Evolutionary conservation across 30 jellyfish, hydroid and myxozoan genomes (phyloP).

Genomic region (Catostylus mosaicus): DNA sequence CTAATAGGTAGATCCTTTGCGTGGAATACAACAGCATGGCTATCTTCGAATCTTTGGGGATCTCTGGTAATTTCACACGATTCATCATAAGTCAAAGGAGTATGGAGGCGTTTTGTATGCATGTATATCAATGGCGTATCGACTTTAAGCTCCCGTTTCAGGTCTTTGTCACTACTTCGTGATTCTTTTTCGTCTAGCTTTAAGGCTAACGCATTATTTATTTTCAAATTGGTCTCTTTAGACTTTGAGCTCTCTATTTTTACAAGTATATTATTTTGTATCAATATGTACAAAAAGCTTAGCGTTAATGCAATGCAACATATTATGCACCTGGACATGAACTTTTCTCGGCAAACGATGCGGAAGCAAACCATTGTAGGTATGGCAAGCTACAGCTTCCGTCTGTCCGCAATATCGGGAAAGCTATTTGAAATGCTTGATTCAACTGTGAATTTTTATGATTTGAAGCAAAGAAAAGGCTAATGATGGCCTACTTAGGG

Average conservation of each 20-base stretch:
- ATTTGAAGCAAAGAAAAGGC: too few relatives aligned
- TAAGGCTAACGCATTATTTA: not conserved
- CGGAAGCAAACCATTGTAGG: too few relatives aligned
- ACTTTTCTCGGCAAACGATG: not conserved
- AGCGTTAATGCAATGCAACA: not conserved
- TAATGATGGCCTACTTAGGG: too few relatives aligned
- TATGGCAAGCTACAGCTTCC: too few relatives aligned
- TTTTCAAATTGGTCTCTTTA: too few relatives aligned
- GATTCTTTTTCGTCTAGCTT: not conserved
- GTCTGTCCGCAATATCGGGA: too few relatives aligned
- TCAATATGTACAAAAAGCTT: not conserved
- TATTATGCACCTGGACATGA: not conserved
- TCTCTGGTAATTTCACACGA: conserved; percentile 45
- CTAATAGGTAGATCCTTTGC: conserved; percentile 76
- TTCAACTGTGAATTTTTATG: too few relatives aligned
- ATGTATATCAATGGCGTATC: conserved; percentile 20
- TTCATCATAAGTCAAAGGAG: conserved; percentile 35
- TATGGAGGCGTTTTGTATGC: conserved; percentile 28
- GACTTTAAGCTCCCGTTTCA: not conserved
- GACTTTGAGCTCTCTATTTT: too few relatives aligned
- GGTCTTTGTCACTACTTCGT: not conserved
- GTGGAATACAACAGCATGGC: conserved; percentile 75
- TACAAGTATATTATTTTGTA: not conserved
- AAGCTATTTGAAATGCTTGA: too few relatives aligned
- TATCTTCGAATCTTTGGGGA: conserved; percentile 24